Base-by-base conservation (phyloP, 2,113 vertebrate species). In the Chrysochloris asiatica region DNA sequence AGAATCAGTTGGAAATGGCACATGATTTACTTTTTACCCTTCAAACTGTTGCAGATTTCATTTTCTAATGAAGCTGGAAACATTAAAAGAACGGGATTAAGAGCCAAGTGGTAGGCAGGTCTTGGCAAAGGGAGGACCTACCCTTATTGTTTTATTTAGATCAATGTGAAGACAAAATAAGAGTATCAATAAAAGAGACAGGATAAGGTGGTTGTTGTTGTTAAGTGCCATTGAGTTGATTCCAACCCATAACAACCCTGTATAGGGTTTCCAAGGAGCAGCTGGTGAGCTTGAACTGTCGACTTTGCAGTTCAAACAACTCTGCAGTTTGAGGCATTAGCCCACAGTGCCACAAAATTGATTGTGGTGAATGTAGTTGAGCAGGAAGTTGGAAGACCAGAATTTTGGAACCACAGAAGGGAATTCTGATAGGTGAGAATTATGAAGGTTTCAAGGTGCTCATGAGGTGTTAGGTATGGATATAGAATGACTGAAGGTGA, bases 31-130 rank as follows among this genome's bases (percentile, higher is more conserved):
- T 92, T 89, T 94, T 86, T 8, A 3, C 22, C 63, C 76, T 76
- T 88, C n/a, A 41, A 71, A 47, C 5, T 45, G 30, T 50, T 92
- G 22, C 8, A 81, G 54, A 77, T 93, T 85, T 89, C 33, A 73
- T 3, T 56, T 82, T 61, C 50, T 52, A 78, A 11, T 38, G 78
- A 78, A 87, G 26, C 13, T 65, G 30, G 79, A 50, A 28, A 22
- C 3, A 80, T 47, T 81, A 48, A 84, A 87, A 88, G 10, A 45
- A 38, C 77, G 54, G 8, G 11, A 75, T 24, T n/a, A 22, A 67
- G 63, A 90, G 12, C 16, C 48, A 24, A 16, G 67, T 7, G 48
- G 22, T 30, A 2, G 38, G 33, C 26, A 75, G 47, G 17, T 69
- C 47, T 88, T 65, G 59, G n/a, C 11, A 43, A 61, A 8, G 6